A percentile compares a stretch with the other conserved stretches of the same genome.
Conservation (phyloP, 1,140 invertebrate species). For the Dreissena polymorpha region DNA sequence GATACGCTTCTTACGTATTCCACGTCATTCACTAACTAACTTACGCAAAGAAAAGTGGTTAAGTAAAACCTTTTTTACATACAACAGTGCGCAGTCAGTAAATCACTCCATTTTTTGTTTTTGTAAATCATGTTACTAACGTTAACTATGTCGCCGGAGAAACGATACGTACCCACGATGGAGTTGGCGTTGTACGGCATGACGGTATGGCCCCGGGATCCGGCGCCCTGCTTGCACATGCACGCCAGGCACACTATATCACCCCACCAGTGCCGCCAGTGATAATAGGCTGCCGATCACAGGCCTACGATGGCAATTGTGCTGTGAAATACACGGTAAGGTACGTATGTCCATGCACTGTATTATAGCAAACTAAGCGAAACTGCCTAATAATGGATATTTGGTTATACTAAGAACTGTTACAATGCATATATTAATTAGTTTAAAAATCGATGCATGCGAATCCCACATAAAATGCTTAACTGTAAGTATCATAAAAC, state of each 20-base stretch:
- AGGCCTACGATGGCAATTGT: constrained; percentile 24
- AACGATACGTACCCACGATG: constrained; percentile 11
- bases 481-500: too few relatives aligned
- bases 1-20: neutral
- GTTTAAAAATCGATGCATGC: too few relatives aligned
- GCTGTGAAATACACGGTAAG: constrained; percentile 2
- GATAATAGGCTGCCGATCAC: constrained; percentile 7
- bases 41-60: neutral
- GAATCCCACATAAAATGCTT: too few relatives aligned
- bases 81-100: too few relatives aligned
- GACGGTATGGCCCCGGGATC: neutral
- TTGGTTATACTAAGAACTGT: too few relatives aligned
- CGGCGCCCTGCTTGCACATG: constrained; percentile 12
- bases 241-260: constrained; percentile 31
- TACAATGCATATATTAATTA: too few relatives aligned
- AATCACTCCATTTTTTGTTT: too few relatives aligned
- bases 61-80: neutral
- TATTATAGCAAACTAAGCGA: neutral
- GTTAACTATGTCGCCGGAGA: too few relatives aligned
- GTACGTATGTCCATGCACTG: neutral
- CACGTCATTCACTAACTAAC: neutral
- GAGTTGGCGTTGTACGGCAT: constrained; percentile 27
- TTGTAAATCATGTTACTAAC: too few relatives aligned
- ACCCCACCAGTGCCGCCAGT: neutral
- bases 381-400: too few relatives aligned